A percentile compares a stretch with the other conserved stretches of the same genome.
These are phyloP conservation scores for Drosophila anomalipes DNA, from an alignment of 2,888 invertebrate genomes.

Conservation along the genomic window DNA sequence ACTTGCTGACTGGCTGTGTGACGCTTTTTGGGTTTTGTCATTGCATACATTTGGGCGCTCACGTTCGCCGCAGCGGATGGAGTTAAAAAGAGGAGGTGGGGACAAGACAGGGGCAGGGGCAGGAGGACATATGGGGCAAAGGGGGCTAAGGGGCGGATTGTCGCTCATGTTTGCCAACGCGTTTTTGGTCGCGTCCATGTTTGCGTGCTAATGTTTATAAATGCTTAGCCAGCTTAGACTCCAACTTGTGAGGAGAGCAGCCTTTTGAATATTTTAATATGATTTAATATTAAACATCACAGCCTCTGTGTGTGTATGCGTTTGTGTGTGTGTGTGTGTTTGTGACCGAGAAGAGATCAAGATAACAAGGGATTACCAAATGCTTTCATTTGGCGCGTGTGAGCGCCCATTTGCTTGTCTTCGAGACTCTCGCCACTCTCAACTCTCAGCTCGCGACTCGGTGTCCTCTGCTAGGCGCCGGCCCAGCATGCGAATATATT, in stretches of 20 bases:
- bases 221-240: conserved; percentile 74
- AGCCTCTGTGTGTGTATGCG: conserved; percentile 20
- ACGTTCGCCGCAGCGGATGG: conserved; percentile 30
- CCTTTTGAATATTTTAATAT: conserved; percentile 84
- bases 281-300: conserved; percentile 80
- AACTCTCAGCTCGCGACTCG: conserved; percentile 8
- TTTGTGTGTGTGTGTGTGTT: conserved; percentile 18
- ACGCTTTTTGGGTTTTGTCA: conserved; percentile 67
- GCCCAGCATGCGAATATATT: conserved; percentile 79
- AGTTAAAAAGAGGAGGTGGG: background rate
- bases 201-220: conserved; percentile 83
- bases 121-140: background rate
- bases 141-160: conserved; percentile 6
- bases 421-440: conserved; percentile 22
- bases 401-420: conserved; percentile 1
- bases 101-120: background rate
- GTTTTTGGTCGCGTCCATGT: conserved; percentile 77
- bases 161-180: conserved; percentile 71
- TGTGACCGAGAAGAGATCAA: conserved; percentile 74
- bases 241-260: conserved; percentile 46
- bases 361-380: conserved; percentile 83
- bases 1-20: conserved; percentile 72
- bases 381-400: conserved; percentile 73
- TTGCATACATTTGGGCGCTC: conserved; percentile 77
- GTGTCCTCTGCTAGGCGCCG: conserved; percentile 37